Conservation (phyloP, 2,888 invertebrate species). For the Loripinus fragilis region DNA sequence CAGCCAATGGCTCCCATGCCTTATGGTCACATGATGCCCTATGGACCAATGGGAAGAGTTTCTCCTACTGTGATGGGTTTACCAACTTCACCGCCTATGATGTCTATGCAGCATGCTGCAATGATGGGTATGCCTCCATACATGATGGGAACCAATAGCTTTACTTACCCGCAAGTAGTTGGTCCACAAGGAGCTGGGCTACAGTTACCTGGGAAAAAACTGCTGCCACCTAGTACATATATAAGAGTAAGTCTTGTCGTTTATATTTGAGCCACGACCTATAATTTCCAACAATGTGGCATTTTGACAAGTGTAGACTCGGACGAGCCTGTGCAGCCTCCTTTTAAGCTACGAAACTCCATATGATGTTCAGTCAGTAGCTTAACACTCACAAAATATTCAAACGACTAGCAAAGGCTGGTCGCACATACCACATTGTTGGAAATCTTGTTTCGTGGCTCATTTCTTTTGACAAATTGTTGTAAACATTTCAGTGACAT, state of each 20-base stretch:
- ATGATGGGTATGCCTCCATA: slow-evolving; percentile 42
- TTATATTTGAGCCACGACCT: no score
- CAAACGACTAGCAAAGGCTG: no score
- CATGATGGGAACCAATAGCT: slow-evolving; percentile 47
- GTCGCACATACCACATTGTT: no score
- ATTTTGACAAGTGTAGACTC: no score
- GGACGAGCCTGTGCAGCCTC: no score
- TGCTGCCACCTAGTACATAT: background rate
- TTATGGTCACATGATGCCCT: slow-evolving; percentile 49
- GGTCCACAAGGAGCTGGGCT: background rate
- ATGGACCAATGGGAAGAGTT: slow-evolving; percentile 49
- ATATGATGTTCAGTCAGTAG: no score
- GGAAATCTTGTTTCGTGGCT: no score
- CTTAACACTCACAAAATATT: no score
- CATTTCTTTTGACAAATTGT: no score
- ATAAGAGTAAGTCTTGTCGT: background rate
- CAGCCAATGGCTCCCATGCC: slow-evolving; percentile 35
- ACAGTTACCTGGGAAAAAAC: background rate
- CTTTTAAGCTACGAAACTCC: no score
- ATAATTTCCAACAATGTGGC: no score
- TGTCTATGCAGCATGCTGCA: slow-evolving; percentile 33
- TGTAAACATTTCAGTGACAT: no score
- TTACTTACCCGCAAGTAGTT: slow-evolving; percentile 5
- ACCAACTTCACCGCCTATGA: slow-evolving; percentile 43
- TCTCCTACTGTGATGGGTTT: slow-evolving; percentile 12